phyloP scores from a whole-genome alignment of 2,888 invertebrate genomes.

The Agrochola macilenta region DNA sequence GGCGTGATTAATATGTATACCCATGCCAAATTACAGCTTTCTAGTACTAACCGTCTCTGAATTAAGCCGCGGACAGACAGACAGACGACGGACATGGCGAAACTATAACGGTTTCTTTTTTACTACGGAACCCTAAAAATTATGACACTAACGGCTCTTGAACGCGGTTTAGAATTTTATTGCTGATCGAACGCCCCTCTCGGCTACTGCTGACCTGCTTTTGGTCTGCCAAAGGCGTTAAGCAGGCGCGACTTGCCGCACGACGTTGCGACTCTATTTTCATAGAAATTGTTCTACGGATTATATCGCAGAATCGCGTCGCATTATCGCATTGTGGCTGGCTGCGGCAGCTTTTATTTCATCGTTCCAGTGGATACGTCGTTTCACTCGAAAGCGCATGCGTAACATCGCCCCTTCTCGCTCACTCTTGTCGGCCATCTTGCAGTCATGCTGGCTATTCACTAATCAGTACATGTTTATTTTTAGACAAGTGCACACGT shows the following conservation, averaged over 20 bases:
- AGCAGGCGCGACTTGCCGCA: background rate
- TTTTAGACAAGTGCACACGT: conserved; percentile 4
- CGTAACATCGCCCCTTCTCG: conserved; percentile 16
- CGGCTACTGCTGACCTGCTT: too few relatives aligned
- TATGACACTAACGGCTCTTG: too few relatives aligned
- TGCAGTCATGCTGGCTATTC: background rate
- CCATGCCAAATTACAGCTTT: too few relatives aligned
- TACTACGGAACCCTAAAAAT: too few relatives aligned
- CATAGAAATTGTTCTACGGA: background rate
- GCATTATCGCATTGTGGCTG: background rate
- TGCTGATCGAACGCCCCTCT: too few relatives aligned
- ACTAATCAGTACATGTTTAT: conserved; percentile 21
- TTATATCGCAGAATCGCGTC: background rate
- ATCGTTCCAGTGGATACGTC: background rate
- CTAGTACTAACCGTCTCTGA: too few relatives aligned
- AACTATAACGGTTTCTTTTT: too few relatives aligned
- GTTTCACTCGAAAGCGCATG: background rate
- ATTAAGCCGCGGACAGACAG: too few relatives aligned
- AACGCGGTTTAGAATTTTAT: too few relatives aligned
- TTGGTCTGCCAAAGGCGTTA: too few relatives aligned
- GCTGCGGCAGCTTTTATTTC: background rate
- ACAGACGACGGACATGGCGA: too few relatives aligned
- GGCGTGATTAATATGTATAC: too few relatives aligned
- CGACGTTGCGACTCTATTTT: background rate
- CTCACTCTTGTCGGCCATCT: conserved; percentile 32